Percentiles rank a stretch among this genome's conserved stretches.
Evolutionary conservation across 2,113 vertebrate genomes (phyloP).

Genomic region (Raphicerus campestris): DNA sequence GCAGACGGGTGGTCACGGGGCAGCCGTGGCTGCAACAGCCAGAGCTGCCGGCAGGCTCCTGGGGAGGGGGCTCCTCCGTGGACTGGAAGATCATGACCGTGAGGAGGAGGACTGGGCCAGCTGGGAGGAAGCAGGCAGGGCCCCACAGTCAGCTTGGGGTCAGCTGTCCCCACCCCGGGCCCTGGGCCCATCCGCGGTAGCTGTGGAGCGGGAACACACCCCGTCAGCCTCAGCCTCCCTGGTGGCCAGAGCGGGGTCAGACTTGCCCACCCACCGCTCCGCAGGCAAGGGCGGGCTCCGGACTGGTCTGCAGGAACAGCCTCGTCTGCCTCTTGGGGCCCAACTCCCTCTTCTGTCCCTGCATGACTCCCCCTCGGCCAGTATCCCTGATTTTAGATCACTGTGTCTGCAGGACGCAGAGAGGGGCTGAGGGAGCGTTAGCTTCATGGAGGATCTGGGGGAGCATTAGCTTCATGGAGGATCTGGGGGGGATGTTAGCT

Average conservation of each 20-base stretch:
- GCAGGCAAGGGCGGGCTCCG: rapidly evolving
- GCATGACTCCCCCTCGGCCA: neutral
- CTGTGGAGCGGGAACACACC: neutral
- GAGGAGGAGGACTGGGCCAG: neutral
- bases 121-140: neutral
- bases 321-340: neutral
- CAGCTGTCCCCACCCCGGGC: neutral
- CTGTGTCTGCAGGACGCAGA: neutral
- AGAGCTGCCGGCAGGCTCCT: neutral
- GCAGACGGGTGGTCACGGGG: rapidly evolving
- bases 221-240: neutral
- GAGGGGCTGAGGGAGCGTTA: neutral
- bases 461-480: neutral
- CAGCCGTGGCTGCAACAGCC: neutral
- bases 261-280: too few species aligned
- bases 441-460: neutral
- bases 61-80: neutral
- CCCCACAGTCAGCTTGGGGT: neutral
- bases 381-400: neutral
- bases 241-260: neutral
- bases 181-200: neutral
- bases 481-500: too few species aligned
- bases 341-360: neutral
- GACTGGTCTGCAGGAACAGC: neutral
- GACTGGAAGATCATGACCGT: neutral